Conservation (phyloP, 2,888 invertebrate species). For the Netelia inedita region DNA sequence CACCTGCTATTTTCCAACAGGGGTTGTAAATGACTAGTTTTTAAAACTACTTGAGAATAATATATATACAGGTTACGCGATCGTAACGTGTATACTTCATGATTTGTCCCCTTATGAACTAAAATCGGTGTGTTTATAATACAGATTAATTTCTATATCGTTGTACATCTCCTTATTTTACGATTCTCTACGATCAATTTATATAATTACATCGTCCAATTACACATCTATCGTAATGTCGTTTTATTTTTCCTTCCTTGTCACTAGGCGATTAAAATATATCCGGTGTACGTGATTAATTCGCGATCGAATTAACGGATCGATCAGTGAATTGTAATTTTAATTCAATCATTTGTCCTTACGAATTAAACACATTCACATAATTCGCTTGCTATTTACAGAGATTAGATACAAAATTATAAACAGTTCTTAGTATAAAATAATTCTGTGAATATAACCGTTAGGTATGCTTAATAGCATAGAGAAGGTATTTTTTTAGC, state of each 20-base stretch:
- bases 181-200: conserved; percentile 74
- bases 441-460: conserved; percentile 82
- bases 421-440: conserved; percentile 83
- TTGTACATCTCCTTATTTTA: conserved; percentile 82
- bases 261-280: conserved; percentile 78
- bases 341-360: conserved; percentile 50
- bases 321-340: conserved; percentile 17
- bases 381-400: conserved; percentile 81
- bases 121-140: conserved; percentile 76
- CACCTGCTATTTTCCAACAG: conserved; percentile 54
- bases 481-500: conserved; percentile 74
- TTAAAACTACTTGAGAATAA: conserved; percentile 75
- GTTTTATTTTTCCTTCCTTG: conserved; percentile 39
- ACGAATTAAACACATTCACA: conserved; percentile 50
- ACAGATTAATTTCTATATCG: conserved; percentile 81
- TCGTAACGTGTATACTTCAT: conserved; percentile 76
- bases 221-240: conserved; percentile 61
- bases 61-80: conserved; percentile 73
- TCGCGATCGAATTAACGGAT: conserved; percentile 22
- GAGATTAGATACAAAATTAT: conserved; percentile 83
- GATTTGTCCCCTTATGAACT: conserved; percentile 76
- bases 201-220: conserved; percentile 74
- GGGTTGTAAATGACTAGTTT: conserved; percentile 77
- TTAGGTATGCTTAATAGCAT: conserved; percentile 77
- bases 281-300: conserved; percentile 64